Conservation (phyloP, 2,797 vertebrate genomes). For the Mormyrus proboscirostris region DNA sequence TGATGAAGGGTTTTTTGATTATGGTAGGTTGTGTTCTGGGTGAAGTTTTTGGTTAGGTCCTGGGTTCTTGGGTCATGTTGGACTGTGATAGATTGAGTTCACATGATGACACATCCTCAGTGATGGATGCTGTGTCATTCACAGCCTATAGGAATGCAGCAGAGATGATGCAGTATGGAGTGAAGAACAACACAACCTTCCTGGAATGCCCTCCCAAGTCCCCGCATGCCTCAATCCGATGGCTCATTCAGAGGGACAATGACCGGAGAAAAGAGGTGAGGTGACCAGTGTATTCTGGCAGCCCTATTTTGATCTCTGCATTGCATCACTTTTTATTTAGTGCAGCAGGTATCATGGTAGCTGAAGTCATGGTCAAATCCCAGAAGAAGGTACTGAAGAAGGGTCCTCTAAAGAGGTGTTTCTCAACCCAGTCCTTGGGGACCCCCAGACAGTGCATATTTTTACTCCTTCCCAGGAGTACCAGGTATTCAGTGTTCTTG, state of each 20-base stretch:
- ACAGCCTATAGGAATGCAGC: constrained; percentile 89
- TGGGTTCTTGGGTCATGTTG: not conserved
- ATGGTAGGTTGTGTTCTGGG: not conserved
- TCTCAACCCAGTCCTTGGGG: not conserved
- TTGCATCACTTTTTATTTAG: not conserved
- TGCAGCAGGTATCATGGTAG: not conserved
- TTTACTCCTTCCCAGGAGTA: not conserved
- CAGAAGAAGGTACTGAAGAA: not conserved
- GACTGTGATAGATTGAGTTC: not conserved
- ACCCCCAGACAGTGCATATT: not conserved
- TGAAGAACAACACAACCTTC: constrained; percentile 96
- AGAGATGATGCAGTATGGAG: constrained; percentile 88
- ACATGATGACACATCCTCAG: not conserved
- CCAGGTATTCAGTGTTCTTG: not conserved
- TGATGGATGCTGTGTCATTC: not conserved
- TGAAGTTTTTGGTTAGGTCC: not conserved
- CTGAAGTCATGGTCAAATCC: not conserved
- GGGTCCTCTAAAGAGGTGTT: not conserved
- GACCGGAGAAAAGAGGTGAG: constrained; percentile 96
- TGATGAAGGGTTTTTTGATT: not conserved
- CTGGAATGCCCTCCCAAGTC: constrained; percentile 89
- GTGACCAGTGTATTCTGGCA: not conserved
- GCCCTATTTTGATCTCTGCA: not conserved
- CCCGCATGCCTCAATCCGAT: constrained; percentile 87
- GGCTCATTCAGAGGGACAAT: constrained; percentile 91